Base-by-base conservation (phyloP, 1,140 invertebrate species). In the Eufriesea mexicana region DNA sequence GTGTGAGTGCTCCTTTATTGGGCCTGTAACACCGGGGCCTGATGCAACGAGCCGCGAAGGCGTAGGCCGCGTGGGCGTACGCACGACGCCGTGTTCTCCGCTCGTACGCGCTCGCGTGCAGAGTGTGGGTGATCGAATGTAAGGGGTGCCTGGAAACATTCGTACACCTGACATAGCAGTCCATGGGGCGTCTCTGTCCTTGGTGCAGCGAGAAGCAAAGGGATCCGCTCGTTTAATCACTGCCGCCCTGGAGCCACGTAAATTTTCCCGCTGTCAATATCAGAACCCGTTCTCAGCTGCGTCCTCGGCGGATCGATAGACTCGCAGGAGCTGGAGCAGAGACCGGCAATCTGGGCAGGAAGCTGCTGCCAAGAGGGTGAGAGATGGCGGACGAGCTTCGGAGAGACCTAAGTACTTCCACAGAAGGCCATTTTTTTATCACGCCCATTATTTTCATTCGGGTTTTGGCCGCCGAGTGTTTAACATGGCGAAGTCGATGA, bases 1-100 rank as follows among this genome's bases (percentile, higher is more conserved):
- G 84, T 86, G 76, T 80, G 79, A 77, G 78, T 82, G 84, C 62
- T 86, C 84, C 87, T 86, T 89, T 89, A 89, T 89, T 82, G 86
- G 84, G 86, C 86, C 86, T 83, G 76, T 64, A 68, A 81, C 54
- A 73, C 79, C 28, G 83, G 86, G 73, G 77, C 84, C 87, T 89
- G 86, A 88, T 89, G 87, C 86, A 89, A 88, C 70, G 70, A 74
- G 73, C 47, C 54, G 79, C 86, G 87, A 68, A 88, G 86, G 87
- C 86, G 87, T 88, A 61, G 62, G 49, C 54, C 54, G 80, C 80
- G 87, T 88, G 59, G 86, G 86, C 64, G 87, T 84, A 16, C 82
- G 85, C 66, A 67, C 66, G 49, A 47, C 82, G 51, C 2, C n/a
- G 70, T 75, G 49, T 47, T 49, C 75, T 47, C 51, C 57, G 25